Percentiles rank a stretch among this genome's conserved stretches.
phyloP scores from a whole-genome alignment of 2,113 vertebrate species.

The Pedetes capensis region DNA sequence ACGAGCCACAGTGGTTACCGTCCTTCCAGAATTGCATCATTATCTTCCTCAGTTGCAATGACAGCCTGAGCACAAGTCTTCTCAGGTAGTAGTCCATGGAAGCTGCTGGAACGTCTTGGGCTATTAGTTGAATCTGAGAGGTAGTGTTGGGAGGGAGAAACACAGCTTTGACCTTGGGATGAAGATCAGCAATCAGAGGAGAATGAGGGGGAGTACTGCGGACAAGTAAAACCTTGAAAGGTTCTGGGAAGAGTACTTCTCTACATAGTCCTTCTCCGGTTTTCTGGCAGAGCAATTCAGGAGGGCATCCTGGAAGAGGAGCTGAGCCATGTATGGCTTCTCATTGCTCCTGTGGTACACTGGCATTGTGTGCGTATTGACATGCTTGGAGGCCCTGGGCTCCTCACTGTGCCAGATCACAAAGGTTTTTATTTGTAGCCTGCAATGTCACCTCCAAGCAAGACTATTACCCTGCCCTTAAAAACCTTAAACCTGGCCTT shows the following conservation, averaged over 20 bases:
- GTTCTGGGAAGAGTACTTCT: not conserved
- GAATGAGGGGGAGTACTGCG: not conserved
- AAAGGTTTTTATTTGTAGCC: not conserved
- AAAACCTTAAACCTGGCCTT: not conserved
- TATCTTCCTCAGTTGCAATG: not conserved
- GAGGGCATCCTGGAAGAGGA: not conserved
- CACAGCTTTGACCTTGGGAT: not conserved
- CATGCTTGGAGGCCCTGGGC: not conserved
- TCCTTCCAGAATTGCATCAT: not conserved
- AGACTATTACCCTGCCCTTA: not conserved
- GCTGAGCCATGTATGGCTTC: not conserved
- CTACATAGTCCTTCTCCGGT: not conserved
- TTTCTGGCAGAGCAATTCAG: not conserved
- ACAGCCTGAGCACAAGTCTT: not conserved
- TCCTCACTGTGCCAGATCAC: not conserved
- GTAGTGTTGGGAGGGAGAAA: not conserved
- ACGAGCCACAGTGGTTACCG: not conserved
- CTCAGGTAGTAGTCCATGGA: not conserved
- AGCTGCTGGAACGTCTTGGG: not conserved
- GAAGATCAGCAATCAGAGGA: not conserved
- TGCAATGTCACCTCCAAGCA: not conserved
- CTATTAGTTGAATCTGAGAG: not conserved
- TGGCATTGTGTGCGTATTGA: not conserved
- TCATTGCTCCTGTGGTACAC: not conserved
- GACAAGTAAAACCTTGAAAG: not conserved